Base-by-base conservation (phyloP, 2,113 vertebrate species). In the Hemiscyllium ocellatum region DNA sequence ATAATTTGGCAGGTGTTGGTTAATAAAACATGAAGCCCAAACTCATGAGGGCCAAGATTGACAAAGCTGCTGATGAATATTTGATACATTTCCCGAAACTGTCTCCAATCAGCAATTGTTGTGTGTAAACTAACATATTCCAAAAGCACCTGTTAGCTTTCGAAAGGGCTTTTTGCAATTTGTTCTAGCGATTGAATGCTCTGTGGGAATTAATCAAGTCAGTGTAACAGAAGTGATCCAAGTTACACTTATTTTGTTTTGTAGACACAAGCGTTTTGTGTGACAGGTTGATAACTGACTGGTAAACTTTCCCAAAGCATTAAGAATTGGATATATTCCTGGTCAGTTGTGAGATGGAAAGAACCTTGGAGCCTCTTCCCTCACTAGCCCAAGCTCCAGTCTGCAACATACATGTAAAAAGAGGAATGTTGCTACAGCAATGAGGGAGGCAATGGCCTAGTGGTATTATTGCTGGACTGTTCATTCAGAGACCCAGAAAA, bases 1-100 rank as follows among this genome's bases (percentile, higher is more conserved):
- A 26, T 89, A 56, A 29, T 56, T 8, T 15, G 50, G 50, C 50
- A 89, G 50, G 22, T 56, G 50, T 29, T 29, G 50, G 86, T 89
- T 89, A 89, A 89, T 89, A 89, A 89, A 89, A 89, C 24, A 89
- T 89, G 22, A 89, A 89, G 29, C 86, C 47, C 50, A 56, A 26
- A 61, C 24, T 89, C 33, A 56, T 50, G 0, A 3, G 15, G 86
- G 24, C 47, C 50, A 56, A 89, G 22, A 29, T 52, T 10, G 50
- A 56, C 50, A 29, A 89, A 89, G 50, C 86, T 56, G 24, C 1
- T 52, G 24, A 89, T 89, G 50, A 89, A 89, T 89, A 56, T 56
- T 56, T 89, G 26, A 89, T 56, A 56, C 29, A 56, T 89, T 89
- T 89, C 33, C 50, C 6, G 86, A 89, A 89, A 56, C 20, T 89